A percentile compares a stretch with the other conserved stretches of the same genome.
Conservation (phyloP, 2,888 invertebrate genomes). For the Habroteleia sp. region DNA sequence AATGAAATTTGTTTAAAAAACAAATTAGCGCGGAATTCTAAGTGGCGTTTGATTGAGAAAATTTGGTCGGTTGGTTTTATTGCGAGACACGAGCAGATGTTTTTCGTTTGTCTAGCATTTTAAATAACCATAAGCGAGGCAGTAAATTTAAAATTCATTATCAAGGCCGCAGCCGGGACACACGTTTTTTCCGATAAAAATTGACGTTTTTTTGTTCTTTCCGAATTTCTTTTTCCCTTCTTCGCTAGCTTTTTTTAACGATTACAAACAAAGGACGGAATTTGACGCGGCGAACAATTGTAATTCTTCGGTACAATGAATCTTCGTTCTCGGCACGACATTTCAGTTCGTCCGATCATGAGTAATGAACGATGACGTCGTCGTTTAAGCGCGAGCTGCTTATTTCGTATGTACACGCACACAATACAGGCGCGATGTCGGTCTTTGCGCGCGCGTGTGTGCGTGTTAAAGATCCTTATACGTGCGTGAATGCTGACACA, state of each 20-base stretch:
- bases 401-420: conserved; percentile 59
- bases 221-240: background rate
- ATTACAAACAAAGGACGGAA: conserved; percentile 45
- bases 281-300: conserved; percentile 45
- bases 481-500: conserved; percentile 55
- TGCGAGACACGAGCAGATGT: conserved; percentile 53
- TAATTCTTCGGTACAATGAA: conserved; percentile 52
- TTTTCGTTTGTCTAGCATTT: conserved; percentile 58
- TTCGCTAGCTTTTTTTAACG: background rate
- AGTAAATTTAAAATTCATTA: conserved; percentile 55
- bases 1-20: conserved; percentile 13
- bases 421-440: conserved; percentile 22
- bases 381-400: conserved; percentile 66
- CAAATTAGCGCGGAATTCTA: conserved; percentile 2
- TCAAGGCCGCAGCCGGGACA: conserved; percentile 42
- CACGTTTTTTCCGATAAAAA: conserved; percentile 39
- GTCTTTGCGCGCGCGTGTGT: conserved; percentile 39
- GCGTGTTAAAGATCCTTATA: conserved; percentile 31
- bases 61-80: conserved; percentile 33
- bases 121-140: conserved; percentile 49
- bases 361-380: conserved; percentile 70
- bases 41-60: conserved; percentile 36
- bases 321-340: conserved; percentile 49
- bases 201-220: conserved; percentile 10
- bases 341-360: conserved; percentile 58